These are phyloP conservation scores for Cydia amplana DNA, from an alignment of 1,140 invertebrate genomes.

Conservation along the genomic window DNA sequence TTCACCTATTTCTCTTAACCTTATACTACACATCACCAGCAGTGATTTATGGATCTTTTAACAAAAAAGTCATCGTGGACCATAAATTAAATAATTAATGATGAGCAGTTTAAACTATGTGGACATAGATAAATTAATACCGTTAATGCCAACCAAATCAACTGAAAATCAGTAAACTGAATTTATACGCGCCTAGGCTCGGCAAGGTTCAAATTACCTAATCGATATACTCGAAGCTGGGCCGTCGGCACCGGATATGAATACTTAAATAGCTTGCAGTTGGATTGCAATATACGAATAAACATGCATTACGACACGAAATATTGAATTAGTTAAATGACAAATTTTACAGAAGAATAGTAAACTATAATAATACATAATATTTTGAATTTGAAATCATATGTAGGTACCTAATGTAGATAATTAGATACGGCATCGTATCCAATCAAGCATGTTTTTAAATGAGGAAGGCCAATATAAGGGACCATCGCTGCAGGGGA, in stretches of 20 bases:
- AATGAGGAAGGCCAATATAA: too few species aligned
- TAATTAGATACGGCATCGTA: too few species aligned
- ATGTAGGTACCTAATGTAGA: too few species aligned
- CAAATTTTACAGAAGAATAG: background rate
- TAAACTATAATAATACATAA: too few species aligned
- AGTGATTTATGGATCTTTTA: too few species aligned
- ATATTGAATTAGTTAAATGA: background rate
- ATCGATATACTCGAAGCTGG: constrained; percentile 21
- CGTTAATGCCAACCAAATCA: background rate
- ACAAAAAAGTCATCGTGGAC: too few species aligned
- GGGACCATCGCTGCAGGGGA: too few species aligned
- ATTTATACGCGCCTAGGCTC: constrained; percentile 2
- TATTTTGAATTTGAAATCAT: too few species aligned
- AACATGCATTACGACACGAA: background rate
- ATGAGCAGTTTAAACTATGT: background rate
- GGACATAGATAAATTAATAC: background rate
- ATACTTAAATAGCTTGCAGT: constrained; percentile 17
- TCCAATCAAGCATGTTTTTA: too few species aligned
- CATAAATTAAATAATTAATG: too few species aligned
- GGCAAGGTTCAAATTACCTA: constrained; percentile 20
- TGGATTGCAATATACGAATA: constrained; percentile 21
- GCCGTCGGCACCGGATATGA: constrained; percentile 19
- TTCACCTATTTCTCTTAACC: too few species aligned
- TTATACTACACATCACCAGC: too few species aligned
- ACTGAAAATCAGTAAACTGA: constrained; percentile 5